A percentile compares a stretch with the other conserved stretches of the same genome.
phyloP scores from a whole-genome alignment of 64 coral and sea anemone genomes.

The Stichodactyla helianthus region DNA sequence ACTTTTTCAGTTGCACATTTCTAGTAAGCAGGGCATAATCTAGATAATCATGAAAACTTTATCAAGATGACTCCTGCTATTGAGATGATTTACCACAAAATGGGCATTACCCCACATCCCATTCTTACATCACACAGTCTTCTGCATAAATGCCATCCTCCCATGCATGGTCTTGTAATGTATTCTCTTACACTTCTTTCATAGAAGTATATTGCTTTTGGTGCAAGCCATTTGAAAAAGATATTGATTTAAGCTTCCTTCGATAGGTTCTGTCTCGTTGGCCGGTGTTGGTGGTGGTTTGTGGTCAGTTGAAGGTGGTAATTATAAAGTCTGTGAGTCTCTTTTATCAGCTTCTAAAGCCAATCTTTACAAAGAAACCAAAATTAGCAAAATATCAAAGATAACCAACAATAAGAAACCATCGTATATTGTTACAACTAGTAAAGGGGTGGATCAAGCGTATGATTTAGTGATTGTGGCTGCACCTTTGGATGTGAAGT shows the following conservation, averaged over 20 bases:
- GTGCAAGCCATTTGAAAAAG: background rate
- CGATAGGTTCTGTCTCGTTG: conserved; percentile 72
- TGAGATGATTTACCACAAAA: too few species aligned
- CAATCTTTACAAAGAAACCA: conserved; percentile 62
- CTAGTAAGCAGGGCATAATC: too few species aligned
- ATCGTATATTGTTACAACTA: conserved; percentile 53
- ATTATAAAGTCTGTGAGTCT: conserved; percentile 85
- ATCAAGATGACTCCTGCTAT: too few species aligned
- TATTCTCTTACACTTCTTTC: background rate
- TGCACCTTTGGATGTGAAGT: conserved; percentile 48
- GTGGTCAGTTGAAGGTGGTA: conserved; percentile 92
- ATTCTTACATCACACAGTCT: too few species aligned
- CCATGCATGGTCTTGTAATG: background rate
- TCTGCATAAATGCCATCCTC: too few species aligned
- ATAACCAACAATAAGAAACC: background rate
- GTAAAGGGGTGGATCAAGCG: conserved; percentile 15
- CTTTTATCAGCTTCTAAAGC: conserved; percentile 63
- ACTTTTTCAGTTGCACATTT: too few species aligned
- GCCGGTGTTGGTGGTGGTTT: conserved; percentile 78
- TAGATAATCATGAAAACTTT: too few species aligned
- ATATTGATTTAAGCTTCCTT: background rate
- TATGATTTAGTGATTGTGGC: conserved; percentile 94
- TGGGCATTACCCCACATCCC: too few species aligned
- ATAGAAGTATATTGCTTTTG: background rate
- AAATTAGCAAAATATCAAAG: conserved; percentile 60